These are phyloP conservation scores for Battus philenor DNA, from an alignment of 1,140 invertebrate species.

Conservation along the genomic window DNA sequence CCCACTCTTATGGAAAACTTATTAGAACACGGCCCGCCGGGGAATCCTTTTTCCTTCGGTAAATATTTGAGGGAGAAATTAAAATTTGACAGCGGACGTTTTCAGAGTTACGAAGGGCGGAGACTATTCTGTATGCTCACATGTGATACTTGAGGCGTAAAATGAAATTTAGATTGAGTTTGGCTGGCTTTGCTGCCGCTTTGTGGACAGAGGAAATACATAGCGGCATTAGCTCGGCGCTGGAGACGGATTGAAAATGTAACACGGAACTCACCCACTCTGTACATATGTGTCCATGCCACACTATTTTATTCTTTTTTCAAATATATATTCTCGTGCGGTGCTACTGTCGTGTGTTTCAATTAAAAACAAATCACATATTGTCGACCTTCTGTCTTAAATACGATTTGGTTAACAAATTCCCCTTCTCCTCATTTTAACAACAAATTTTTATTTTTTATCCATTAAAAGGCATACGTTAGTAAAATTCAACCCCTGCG, in stretches of 20 bases:
- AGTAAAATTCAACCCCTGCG: too few species aligned
- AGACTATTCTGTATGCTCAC: constrained; percentile 62
- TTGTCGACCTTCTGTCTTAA: too few species aligned
- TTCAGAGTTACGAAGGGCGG: constrained; percentile 46
- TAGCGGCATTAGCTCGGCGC: constrained; percentile 5
- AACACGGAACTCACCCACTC: too few species aligned
- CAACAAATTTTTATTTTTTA: too few species aligned
- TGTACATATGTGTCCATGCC: too few species aligned
- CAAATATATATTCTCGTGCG: too few species aligned
- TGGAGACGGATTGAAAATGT: constrained; percentile 14
- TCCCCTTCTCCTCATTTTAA: too few species aligned
- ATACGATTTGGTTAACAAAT: too few species aligned
- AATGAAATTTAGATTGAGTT: constrained; percentile 74
- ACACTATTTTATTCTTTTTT: too few species aligned
- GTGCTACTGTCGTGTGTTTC: too few species aligned
- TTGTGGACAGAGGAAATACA: constrained; percentile 23
- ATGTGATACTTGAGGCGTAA: constrained; percentile 70
- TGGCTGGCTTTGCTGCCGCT: constrained; percentile 45
- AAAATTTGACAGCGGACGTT: constrained; percentile 74
- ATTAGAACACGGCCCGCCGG: constrained; percentile 69
- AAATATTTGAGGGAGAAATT: constrained; percentile 76
- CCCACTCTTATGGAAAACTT: constrained; percentile 72
- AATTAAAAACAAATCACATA: too few species aligned
- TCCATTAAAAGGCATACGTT: too few species aligned
- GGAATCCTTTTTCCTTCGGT: constrained; percentile 75